Base-by-base conservation (phyloP, 2,113 vertebrate genomes). In the Hippocampus barbouri region DNA sequence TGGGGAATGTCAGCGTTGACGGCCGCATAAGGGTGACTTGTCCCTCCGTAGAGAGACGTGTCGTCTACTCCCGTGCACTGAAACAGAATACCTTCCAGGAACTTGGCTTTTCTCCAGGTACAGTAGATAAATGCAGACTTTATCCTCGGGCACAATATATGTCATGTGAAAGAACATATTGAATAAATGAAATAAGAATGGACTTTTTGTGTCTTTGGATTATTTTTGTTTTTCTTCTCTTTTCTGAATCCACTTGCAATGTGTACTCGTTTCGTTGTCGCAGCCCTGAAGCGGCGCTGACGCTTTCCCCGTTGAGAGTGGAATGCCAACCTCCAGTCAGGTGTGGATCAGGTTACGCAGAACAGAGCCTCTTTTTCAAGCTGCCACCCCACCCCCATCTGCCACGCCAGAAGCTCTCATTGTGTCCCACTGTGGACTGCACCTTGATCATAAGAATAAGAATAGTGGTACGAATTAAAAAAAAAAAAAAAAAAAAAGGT, bases 311-410 rank as follows among this genome's bases (percentile, higher is more conserved):
- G 51, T 75, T 73, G 78, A 79, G 83, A 86, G 72, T 70, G 87
- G 90, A 92, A 93, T 92, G 89, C 83, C 71, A 81, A 86, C 87
- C 79, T 78, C 77, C 86, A 82, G 89, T 86, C 79, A 87, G 84
- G 88, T 86, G 86, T 87, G 83, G 91, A 90, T 93, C 91, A 83
- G 74, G 89, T 93, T 93, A 91, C 92, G 67, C 80, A 76, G 88
- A 93, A 93, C 91, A 93, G 91, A 91, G 91, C 87, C 90, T 84
- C 89, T 90, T 90, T 93, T 92, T 89, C 89, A 92, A 87, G 83
- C 82, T 86, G 89, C 83, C 73, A 85, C 92, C 86, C 90, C 82
- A 84, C 84, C 80, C 87, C 75, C 79, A 73, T 80, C 85, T 76
- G 83, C 73, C 73, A 79, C 84, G 75, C 84, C 76, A 77, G 81